Evolutionary conservation across 2,888 invertebrate genomes (phyloP), one percentile per base, ranked within the genome.

Genomic region (Osmoderma eremita): DNA sequence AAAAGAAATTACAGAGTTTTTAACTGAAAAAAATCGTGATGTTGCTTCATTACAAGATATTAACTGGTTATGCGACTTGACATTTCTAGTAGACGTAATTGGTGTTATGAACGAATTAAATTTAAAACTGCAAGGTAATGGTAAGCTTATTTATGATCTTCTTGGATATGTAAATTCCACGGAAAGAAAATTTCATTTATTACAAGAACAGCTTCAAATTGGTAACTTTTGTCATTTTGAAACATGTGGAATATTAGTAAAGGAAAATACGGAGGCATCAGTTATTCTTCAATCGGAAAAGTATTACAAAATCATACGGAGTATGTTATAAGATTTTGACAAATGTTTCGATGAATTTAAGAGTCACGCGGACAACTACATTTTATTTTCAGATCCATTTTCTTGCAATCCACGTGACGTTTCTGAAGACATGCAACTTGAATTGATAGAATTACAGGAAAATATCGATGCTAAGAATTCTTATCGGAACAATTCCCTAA

Each of bases 351-450:
- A 51, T 51, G 53, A 51, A 15, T 51, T 51, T 18, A 51, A 15
- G 48, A 48, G n/a, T 48, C 10, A 36, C 36, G 36, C 5, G 36
- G 10, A 36, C 5, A 10, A 36, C 48, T 51, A 8, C n/a, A 51
- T n/a, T 51, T 51, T 51, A 51, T 51, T 51, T 51, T 51, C 53
- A 8, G 53, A 51, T 17, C 53, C 53, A 51, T 51, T 51, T 51
- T 51, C 18, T 51, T 51, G 53, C 53, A 22, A 51, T 51, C 53
- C 20, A 22, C 53, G n/a, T 8, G n/a, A 51, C n/a, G 53, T 51
- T 51, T 13, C n/a, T n/a, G 48, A 15, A 48, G 8, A 48, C n/a
- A 48, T 15, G n/a, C n/a, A n/a, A 10, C 36, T 36, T 6, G 36
- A 5, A 5, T 5, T 6, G 36, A 36, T 5, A 36, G 6, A 36